Evolutionary conservation across 1,140 invertebrate species (phyloP).

Genomic region (Phymorhynchus buccinoides): DNA sequence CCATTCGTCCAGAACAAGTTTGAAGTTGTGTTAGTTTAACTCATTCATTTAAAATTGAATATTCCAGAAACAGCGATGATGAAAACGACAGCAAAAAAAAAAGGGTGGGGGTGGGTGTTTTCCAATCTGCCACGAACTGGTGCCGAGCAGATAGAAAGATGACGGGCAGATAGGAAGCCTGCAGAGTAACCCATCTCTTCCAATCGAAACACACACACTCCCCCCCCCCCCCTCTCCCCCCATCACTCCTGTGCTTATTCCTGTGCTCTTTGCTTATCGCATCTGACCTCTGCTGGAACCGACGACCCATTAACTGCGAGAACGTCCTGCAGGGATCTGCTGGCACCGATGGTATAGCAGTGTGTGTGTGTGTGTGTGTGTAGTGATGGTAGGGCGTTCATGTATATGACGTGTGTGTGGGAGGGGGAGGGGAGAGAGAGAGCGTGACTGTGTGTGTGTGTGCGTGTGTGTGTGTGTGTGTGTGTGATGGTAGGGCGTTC

Average conservation of each 20-base stretch:
- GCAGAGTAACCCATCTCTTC: constrained; percentile 29
- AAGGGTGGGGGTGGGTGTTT: no score
- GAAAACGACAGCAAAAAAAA: no score
- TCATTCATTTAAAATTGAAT: no score
- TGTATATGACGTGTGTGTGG: no score
- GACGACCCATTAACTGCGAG: background rate
- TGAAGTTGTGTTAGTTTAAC: no score
- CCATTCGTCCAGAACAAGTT: no score
- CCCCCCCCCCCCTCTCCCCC: background rate
- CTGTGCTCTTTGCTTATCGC: background rate
- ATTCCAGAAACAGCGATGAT: no score
- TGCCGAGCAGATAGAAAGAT: background rate
- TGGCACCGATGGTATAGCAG: background rate
- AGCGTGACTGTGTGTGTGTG: background rate
- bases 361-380: background rate
- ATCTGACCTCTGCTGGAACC: constrained; percentile 12
- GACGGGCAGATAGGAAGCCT: background rate
- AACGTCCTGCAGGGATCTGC: constrained; percentile 1
- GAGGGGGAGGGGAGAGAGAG: no score
- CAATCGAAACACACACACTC: no score
- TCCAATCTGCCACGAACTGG: background rate
- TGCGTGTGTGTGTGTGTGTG: background rate
- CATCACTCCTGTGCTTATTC: constrained; percentile 6
- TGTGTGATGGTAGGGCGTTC: background rate
- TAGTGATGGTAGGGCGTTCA: background rate